phyloP scores from a whole-genome alignment of 2,888 invertebrate genomes.

The Dicyrtoma fusca region DNA sequence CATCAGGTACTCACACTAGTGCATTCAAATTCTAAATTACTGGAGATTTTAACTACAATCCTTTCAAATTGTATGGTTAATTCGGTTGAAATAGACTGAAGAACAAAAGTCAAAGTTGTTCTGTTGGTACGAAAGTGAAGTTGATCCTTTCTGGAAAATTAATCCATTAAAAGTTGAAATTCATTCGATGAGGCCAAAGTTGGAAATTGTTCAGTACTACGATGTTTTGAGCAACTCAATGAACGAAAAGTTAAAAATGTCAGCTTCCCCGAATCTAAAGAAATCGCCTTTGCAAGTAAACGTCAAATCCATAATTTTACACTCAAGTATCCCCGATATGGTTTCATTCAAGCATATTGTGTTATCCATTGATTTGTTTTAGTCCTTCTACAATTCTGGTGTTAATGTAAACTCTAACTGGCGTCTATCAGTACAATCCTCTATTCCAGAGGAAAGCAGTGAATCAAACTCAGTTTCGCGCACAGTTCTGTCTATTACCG shows the following conservation, averaged over 20 bases:
- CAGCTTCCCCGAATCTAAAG: no score
- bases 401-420: no score
- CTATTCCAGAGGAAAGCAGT: neutral
- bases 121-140: neutral
- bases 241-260: neutral
- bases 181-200: conserved; percentile 39
- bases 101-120: conserved; percentile 29
- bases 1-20: neutral
- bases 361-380: no score
- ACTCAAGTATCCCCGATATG: no score
- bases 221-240: conserved; percentile 36
- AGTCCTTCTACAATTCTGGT: no score
- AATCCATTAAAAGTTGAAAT: conserved; percentile 39
- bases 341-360: no score
- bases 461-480: neutral
- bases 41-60: no score
- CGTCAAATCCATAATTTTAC: no score
- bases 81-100: neutral
- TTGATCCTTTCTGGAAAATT: neutral
- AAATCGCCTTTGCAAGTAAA: no score
- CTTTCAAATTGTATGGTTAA: no score
- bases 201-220: conserved; percentile 43
- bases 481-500: neutral
- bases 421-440: neutral
- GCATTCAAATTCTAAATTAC: no score